Percentiles rank a stretch among this genome's conserved stretches.
Evolutionary conservation across 2,888 invertebrate genomes (phyloP).

Genomic region (Lycaena phlaeas): DNA sequence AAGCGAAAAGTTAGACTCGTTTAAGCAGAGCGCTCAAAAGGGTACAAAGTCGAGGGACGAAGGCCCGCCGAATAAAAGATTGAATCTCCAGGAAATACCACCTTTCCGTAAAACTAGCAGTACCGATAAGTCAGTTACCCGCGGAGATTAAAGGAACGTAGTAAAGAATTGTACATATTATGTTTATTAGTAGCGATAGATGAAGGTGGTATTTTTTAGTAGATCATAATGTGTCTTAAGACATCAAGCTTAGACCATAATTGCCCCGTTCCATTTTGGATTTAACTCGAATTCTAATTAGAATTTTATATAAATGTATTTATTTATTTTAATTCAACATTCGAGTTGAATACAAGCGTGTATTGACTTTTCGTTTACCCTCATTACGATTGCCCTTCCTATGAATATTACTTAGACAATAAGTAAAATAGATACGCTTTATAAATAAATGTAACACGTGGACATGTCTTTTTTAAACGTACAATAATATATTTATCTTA

Average conservation of each 20-base stretch:
- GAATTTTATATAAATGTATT: too few relatives aligned
- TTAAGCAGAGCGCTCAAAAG: constrained; percentile 48
- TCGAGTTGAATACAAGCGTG: background rate
- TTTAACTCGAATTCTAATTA: constrained; percentile 1
- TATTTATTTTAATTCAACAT: too few relatives aligned
- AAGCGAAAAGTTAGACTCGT: constrained; percentile 50
- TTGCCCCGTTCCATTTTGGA: too few relatives aligned
- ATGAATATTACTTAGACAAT: background rate
- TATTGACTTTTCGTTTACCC: background rate
- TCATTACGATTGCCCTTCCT: too few relatives aligned
- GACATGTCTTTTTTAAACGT: background rate
- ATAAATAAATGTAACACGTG: background rate
- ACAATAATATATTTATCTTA: background rate
- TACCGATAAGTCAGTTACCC: constrained; percentile 36
- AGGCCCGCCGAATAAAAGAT: constrained; percentile 69
- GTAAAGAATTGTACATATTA: constrained; percentile 5
- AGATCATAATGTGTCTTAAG: too few relatives aligned
- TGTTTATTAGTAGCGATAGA: background rate
- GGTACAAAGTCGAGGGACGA: constrained; percentile 65
- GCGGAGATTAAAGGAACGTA: constrained; percentile 21
- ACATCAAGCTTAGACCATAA: too few relatives aligned
- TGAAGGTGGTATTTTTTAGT: background rate
- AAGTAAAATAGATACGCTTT: background rate
- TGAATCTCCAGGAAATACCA: constrained; percentile 70
- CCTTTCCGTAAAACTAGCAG: constrained; percentile 52